Evolutionary conservation across 92 coral and sea anemone species (phyloP).

Genomic region (Palythoa caribaeorum): DNA sequence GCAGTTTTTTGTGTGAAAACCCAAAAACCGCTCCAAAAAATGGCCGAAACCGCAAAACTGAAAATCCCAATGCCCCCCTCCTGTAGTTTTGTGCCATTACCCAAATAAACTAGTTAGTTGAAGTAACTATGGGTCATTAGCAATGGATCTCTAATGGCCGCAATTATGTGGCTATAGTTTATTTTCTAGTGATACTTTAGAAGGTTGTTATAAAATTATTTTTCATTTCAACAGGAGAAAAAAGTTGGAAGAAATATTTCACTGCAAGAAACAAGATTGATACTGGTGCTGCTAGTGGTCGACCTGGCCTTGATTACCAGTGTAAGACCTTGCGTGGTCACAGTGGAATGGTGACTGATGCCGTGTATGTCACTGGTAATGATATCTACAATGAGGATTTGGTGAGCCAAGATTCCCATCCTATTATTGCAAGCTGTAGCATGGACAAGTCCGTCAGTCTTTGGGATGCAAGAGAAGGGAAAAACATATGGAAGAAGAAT

Average conservation of each 20-base stretch:
- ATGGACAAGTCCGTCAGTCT: slow-evolving; percentile 76
- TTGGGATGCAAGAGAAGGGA: slow-evolving; percentile 82
- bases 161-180: too few species aligned
- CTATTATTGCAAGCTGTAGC: slow-evolving; percentile 78
- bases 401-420: slow-evolving; percentile 71
- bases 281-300: slow-evolving; percentile 78
- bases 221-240: slow-evolving; percentile 63
- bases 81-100: too few species aligned
- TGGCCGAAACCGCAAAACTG: too few species aligned
- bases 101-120: too few species aligned
- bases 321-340: slow-evolving; percentile 89
- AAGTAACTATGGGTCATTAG: too few species aligned
- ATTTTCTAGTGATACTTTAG: too few species aligned
- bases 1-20: too few species aligned
- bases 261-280: slow-evolving; percentile 74
- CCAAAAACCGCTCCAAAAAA: too few species aligned
- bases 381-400: slow-evolving; percentile 75
- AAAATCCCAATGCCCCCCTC: too few species aligned
- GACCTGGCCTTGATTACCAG: slow-evolving; percentile 79
- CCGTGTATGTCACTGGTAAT: slow-evolving; percentile 72
- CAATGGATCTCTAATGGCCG: too few species aligned
- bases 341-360: slow-evolving; percentile 70
- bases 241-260: slow-evolving; percentile 82
- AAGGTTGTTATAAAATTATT: background rate
- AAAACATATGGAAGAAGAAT: slow-evolving; percentile 71